Evolutionary conservation across 2,113 vertebrate genomes (phyloP), one percentile per base, ranked within the genome.

Genomic region (Cnemophilus loriae): DNA sequence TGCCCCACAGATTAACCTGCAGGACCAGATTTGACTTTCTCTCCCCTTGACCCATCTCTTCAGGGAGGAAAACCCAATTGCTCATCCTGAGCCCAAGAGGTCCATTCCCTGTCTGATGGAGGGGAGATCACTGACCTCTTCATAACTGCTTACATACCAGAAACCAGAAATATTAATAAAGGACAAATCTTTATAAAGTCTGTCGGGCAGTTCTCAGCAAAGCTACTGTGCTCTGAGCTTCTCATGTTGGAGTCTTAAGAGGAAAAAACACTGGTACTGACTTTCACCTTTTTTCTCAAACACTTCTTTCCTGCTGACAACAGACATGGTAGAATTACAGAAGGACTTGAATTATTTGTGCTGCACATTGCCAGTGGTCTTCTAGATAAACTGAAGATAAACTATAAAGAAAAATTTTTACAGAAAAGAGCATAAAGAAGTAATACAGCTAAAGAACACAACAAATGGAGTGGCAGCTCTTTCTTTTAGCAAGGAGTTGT

Each of bases 251-350:
- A 35, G 3, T 8, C 42, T 57, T 77, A 46, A 7, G 56, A 55
- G 23, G 26, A 30, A 76, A 90, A 75, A 44, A 5, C 21, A 35
- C 3, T 37, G 15, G 8, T 70, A 84, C 13, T 28, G 26, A 13
- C 39, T 84, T 74, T 55, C 5, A 82, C 2, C 13, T 67, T 70
- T 74, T 77, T 81, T 59, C 39, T 67, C 49, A 64, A 75, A 67
- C 28, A 9, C 6, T 9, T 67, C 6, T 84, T 73, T 79, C 27
- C 42, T 4, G 1, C 10, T 91, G 27, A 71, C 0, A 1, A 70
- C 11, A 75, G 49, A 63, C 0, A 0, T 46, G 10, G 22, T 46
- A 82, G 26, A 71, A 75, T 47, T 81, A 33, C 2, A 24, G 17
- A 50, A 7, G 9, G 13, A 60, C 8, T 79, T 53, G 14, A 85